phyloP scores from a whole-genome alignment of 2,113 vertebrate species.

The Australoheros scitulus region DNA sequence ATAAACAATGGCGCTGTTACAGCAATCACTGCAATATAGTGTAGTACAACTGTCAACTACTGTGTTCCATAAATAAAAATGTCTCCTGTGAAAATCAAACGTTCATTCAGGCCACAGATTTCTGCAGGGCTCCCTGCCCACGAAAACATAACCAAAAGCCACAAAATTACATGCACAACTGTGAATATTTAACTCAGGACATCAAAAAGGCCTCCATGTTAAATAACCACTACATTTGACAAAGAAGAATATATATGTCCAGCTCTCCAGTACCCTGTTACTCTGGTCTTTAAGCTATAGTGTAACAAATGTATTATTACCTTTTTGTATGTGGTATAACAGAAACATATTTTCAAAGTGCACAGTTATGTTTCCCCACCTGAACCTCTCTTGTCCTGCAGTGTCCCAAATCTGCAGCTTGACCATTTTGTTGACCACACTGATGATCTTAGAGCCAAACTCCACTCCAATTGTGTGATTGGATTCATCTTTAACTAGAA shows the following conservation, averaged over 20 bases:
- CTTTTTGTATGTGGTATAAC: not conserved
- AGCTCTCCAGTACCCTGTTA: not conserved
- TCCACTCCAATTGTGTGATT: slow-evolving; percentile 95
- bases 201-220: not conserved
- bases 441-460: slow-evolving; percentile 93
- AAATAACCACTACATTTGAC: not conserved
- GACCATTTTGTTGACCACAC: slow-evolving; percentile 90
- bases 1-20: not conserved
- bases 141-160: not conserved
- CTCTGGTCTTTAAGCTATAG: not conserved
- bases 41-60: too few relatives aligned
- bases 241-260: too few relatives aligned
- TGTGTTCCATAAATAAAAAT: too few relatives aligned
- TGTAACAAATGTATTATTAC: not conserved
- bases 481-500: slow-evolving; percentile 91
- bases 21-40: too few relatives aligned
- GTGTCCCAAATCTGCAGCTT: slow-evolving; percentile 97
- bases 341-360: not conserved
- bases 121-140: not conserved
- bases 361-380: slow-evolving; percentile 69
- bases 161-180: not conserved
- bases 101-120: not conserved
- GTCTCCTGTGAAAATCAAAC: not conserved
- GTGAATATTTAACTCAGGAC: not conserved
- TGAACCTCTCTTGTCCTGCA: slow-evolving; percentile 92